Conservation (phyloP, 30 jellyfish, hydroid and myxozoan species). For the Catostylus mosaicus region DNA sequence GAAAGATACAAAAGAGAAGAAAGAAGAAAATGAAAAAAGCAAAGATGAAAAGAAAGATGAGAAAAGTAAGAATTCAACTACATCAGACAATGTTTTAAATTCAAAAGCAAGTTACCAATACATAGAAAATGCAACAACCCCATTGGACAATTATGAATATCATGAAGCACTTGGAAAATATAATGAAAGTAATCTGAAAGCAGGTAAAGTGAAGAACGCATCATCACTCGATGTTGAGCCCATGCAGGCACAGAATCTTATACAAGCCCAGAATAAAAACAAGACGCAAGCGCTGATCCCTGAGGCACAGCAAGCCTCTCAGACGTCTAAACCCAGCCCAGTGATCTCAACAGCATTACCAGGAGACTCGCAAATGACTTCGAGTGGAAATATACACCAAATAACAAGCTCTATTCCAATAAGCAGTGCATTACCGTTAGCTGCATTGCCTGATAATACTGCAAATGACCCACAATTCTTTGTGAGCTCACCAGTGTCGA, state of each 20-base stretch:
- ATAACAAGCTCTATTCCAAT: conserved; percentile 5
- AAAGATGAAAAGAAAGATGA: background rate
- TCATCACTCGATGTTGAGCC: background rate
- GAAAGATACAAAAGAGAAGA: background rate
- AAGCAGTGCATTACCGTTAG: conserved; percentile 36
- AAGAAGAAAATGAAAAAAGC: background rate
- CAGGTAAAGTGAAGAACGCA: background rate
- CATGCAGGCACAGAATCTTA: conserved; percentile 46
- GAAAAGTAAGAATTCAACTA: background rate
- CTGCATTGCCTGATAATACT: conserved; percentile 33
- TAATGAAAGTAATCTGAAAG: background rate
- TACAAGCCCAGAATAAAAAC: background rate
- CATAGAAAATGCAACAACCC: conserved; percentile 53
- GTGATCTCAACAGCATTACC: background rate
- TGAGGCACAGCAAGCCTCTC: conserved; percentile 6
- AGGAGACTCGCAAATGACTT: background rate
- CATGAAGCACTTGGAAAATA: conserved; percentile 36
- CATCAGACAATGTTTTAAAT: conserved; percentile 27
- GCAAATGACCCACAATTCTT: conserved; percentile 38
- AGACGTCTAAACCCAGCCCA: background rate
- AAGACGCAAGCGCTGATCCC: background rate
- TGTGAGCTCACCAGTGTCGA: conserved; percentile 50
- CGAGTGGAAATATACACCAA: conserved; percentile 25
- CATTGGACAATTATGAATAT: conserved; percentile 52
- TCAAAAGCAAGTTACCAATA: conserved; percentile 68